These are phyloP conservation scores for Toxotes jaculatrix DNA, from an alignment of 2,113 vertebrate species.

Conservation along the genomic window DNA sequence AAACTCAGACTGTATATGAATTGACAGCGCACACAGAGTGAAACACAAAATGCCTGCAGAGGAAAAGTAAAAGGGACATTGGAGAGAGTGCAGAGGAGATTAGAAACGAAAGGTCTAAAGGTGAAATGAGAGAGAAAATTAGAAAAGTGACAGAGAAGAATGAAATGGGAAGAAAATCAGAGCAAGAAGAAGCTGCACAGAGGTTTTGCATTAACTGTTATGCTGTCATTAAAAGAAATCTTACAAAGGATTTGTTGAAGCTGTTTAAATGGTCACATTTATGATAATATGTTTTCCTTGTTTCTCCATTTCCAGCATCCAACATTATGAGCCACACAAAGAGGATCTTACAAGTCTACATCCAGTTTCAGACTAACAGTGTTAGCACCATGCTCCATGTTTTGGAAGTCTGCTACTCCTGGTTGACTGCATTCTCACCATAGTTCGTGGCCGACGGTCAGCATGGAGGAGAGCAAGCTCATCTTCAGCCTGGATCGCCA, in stretches of 20 bases:
- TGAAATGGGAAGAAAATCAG: constrained; percentile 1
- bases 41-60: neutral
- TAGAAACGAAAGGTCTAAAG: neutral
- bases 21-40: constrained; percentile 17
- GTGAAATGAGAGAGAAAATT: constrained; percentile 15
- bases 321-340: neutral
- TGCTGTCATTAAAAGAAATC: neutral
- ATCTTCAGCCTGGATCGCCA: constrained; percentile 70
- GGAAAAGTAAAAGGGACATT: neutral
- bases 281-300: neutral
- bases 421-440: constrained; percentile 18
- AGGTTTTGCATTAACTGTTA: constrained; percentile 4
- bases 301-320: constrained; percentile 48
- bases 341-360: neutral
- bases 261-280: neutral
- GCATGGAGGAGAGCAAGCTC: constrained; percentile 77
- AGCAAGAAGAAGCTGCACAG: neutral
- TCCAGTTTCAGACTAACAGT: neutral
- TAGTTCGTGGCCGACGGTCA: constrained; percentile 37
- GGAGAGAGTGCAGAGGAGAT: constrained; percentile 10
- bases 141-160: neutral
- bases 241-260: neutral
- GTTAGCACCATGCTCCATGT: neutral
- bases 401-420: neutral
- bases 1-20: constrained; percentile 16